phyloP scores from a whole-genome alignment of 2,797 vertebrate genomes.

The Labeo calbasu region DNA sequence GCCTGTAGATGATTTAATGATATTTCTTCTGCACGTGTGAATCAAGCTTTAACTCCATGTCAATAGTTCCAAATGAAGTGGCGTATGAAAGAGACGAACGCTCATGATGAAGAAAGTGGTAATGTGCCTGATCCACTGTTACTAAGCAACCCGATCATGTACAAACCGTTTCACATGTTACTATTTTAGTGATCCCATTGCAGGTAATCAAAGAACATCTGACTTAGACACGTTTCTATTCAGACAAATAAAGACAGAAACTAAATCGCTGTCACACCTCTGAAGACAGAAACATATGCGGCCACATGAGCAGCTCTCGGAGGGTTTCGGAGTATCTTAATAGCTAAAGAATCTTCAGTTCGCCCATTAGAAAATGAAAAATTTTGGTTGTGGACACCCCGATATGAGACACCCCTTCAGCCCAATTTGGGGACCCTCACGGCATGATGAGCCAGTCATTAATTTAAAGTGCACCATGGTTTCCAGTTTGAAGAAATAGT shows the following conservation, averaged over 20 bases:
- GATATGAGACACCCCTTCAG: neutral
- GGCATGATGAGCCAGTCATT: neutral
- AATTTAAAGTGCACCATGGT: neutral
- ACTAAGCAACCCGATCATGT: conserved; percentile 41
- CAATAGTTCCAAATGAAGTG: neutral
- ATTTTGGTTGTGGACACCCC: neutral
- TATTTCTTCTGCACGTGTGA: neutral
- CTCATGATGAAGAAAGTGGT: neutral
- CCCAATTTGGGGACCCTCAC: neutral
- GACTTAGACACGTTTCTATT: conserved; percentile 24
- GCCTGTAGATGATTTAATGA: neutral
- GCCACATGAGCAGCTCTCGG: neutral
- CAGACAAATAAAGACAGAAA: neutral
- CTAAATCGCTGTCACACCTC: neutral
- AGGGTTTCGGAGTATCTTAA: neutral
- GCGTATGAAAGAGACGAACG: neutral
- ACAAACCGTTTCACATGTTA: neutral
- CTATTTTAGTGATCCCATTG: conserved; percentile 25
- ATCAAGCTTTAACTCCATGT: neutral
- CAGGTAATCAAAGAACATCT: conserved; percentile 29
- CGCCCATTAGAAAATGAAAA: neutral
- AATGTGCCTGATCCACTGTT: neutral
- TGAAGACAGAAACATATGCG: neutral
- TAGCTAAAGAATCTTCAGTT: neutral
- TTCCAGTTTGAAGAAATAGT: neutral